These are phyloP conservation scores for Mesocricetus auratus DNA, from an alignment of 2,113 vertebrate species.

Conservation along the genomic window DNA sequence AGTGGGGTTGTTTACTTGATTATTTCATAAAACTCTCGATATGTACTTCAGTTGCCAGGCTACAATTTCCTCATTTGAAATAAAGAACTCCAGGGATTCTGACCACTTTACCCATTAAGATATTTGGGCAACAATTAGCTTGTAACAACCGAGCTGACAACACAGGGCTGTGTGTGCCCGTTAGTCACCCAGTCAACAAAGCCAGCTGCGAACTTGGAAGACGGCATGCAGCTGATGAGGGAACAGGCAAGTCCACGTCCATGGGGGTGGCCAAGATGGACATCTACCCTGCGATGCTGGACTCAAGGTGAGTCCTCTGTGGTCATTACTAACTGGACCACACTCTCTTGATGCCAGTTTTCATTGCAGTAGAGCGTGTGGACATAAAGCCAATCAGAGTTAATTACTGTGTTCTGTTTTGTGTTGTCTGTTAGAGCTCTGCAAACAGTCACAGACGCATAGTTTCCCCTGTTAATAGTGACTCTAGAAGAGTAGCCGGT, in stretches of 20 bases:
- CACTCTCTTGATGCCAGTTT: no score
- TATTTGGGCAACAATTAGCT: no score
- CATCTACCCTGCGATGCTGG: no score
- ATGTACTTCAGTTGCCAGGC: not conserved
- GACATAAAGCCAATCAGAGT: not conserved
- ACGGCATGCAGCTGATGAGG: not conserved
- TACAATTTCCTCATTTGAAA: not conserved
- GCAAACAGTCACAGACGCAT: not conserved
- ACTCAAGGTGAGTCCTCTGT: not conserved
- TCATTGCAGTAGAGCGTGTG: not conserved
- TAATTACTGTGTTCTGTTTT: not conserved
- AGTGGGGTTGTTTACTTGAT: not conserved
- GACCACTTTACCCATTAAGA: not conserved
- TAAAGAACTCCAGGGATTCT: not conserved
- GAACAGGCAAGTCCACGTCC: not conserved
- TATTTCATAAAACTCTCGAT: not conserved
- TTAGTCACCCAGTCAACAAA: not conserved
- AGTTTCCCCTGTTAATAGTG: not conserved
- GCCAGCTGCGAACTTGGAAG: not conserved
- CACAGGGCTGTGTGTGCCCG: no score
- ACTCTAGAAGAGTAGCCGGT: not conserved
- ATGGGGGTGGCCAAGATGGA: not conserved
- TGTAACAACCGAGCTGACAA: not conserved
- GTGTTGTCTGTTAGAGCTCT: not conserved
- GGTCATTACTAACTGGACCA: not conserved